Base-by-base conservation (phyloP, 2,888 invertebrate genomes). In the Sphecodes monilicornis region DNA sequence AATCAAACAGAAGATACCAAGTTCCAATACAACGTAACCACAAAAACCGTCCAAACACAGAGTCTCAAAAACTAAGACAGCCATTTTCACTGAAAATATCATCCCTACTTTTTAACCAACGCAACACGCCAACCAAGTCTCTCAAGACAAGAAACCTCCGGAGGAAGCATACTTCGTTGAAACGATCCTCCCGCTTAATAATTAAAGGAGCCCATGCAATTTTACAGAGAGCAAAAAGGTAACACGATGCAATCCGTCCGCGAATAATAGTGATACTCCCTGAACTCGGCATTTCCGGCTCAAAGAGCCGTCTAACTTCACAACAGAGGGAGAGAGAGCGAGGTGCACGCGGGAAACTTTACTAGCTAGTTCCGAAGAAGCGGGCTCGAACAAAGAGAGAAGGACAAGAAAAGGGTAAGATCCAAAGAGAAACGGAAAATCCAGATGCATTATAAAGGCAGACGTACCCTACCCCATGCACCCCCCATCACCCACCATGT, bases 371-470 rank as follows among this genome's bases (percentile, higher is more conserved):
- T 66, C n/a, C 46, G 46, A 80, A 39, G 76, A 68, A 78, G 66
- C 57, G 46, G 66, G 26, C 32, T 57, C 78, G 84, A 68, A 68
- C 78, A 84, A 78, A 75, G 54, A 39, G 46, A 26, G 32, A 22
- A 36, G 57, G 75, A 68, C 36, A 68, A 46, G 70, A 60, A 71
- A 76, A 39, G 70, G 70, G 84, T 64, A 83, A 83, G 75, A 76
- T 66, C 73, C 78, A 78, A 71, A 64, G 64, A 70, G 79, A 79
- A 78, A 73, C 78, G 64, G 69, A 78, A 76, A 85, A 76, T 85
- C 76, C 68, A 32, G 78, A 73, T 78, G 78, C 76, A 85, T 82
- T 82, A 76, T 60, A 82, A 85, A 85, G 82, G 70, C 76, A 76
- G 76, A 79, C 83, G 85, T 41, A n/a, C 39, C 54, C 8, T 22